phyloP scores from a whole-genome alignment of 2,797 vertebrate species.

The Calcarius lapponicus region DNA sequence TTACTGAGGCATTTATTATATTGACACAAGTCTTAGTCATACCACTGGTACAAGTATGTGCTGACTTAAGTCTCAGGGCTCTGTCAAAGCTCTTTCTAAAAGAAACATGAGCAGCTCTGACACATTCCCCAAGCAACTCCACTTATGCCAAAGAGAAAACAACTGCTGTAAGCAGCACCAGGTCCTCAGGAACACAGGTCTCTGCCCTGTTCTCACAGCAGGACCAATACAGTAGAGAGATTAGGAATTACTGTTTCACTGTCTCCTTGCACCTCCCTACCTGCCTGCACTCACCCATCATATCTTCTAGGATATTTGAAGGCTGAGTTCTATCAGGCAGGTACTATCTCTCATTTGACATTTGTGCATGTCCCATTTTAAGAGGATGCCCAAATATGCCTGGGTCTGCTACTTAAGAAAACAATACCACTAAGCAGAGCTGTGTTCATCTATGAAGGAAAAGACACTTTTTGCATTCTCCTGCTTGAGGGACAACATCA shows the following conservation, averaged over 20 bases:
- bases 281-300: background rate
- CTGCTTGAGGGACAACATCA: background rate
- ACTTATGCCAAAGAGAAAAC: background rate
- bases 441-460: background rate
- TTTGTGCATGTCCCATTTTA: background rate
- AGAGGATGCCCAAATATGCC: background rate
- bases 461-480: background rate
- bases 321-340: background rate
- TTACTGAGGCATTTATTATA: background rate
- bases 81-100: background rate
- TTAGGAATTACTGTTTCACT: background rate
- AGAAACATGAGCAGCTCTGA: background rate
- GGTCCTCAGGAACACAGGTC: background rate
- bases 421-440: conserved; percentile 11
- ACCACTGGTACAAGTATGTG: background rate
- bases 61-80: background rate
- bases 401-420: background rate
- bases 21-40: background rate
- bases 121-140: background rate
- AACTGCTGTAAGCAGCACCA: background rate
- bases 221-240: background rate
- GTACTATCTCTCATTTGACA: background rate
- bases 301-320: background rate
- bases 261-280: background rate
- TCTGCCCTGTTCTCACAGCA: background rate